Base-by-base conservation (phyloP, 1,140 invertebrate genomes). In the Eurytemora carolleeae region DNA sequence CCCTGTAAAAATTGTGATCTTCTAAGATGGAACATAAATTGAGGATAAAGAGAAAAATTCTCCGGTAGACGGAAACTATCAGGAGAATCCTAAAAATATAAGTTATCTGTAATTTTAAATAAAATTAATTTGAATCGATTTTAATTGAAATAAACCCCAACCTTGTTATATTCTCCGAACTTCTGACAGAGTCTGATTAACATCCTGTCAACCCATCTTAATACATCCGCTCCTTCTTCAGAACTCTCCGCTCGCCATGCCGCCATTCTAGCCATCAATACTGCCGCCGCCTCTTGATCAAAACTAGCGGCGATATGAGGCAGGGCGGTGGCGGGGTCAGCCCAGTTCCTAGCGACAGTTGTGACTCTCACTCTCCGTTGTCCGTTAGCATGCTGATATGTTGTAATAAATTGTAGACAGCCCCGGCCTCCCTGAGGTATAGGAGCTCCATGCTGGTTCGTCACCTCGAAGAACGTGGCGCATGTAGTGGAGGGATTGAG, bases 1-100 rank as follows among this genome's bases (percentile, higher is more conserved):
- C 31, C 95, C 80, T 99, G 96, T 64, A 99, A 78, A 75, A 99
- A 99, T 74, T 98, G 95, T 53, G 95, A 98, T 65, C 96, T 79
- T 63, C 96, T 77, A 65, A 99, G 75, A 73, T 99, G 96, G 73
- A 98, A 99, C 91, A 99, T 98, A 72, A 98, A 99, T 72, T 98
- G 95, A 24, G 96, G 96, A 76, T 97, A 99, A 17, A 99, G 75
- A 55, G 87, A 90, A 72, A 98, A 99, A 72, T 95, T 96, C 70
- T 97, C 93, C 19, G 86, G 82, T 26, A 98, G 80, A 64, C 90
- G 78, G 75, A 99, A 98, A 59, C 88, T 92, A 68, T 88, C 89
- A 1, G 92, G 90, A 76, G 98, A 92, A 70, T 99, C 94, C n/a
- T n/a, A n/a, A n/a, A n/a, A n/a, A n/a, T n/a, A n/a, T n/a, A n/a